Evolutionary conservation across 2,888 invertebrate species (phyloP), one percentile per base, ranked within the genome.

Genomic region (Zygothrica quintamaculata): DNA sequence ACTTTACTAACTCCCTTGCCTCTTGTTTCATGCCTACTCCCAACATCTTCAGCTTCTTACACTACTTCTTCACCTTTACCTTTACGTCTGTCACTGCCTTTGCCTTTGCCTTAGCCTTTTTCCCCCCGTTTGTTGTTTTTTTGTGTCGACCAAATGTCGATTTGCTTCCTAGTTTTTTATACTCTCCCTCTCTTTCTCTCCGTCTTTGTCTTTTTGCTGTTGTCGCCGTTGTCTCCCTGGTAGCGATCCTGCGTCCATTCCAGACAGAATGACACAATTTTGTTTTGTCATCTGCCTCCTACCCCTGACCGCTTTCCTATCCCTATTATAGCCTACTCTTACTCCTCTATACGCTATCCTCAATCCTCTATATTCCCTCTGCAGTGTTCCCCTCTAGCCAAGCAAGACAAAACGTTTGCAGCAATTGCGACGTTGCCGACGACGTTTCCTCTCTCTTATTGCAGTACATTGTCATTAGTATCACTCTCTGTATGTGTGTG

Each of bases 251-350:
- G 84, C 58, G 58, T 36, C 34, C 74, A 62, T 50, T 39, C 31
- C 58, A 64, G 47, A 75, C 60, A 36, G 68, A 79, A 71, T 84
- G 84, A 88, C 84, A 84, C 84, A 84, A 84, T 84, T 84, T 66
- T 88, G 87, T 86, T 77, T 84, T 86, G 88, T 84, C 84, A 84
- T 84, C 84, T 88, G 84, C 66, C 86, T 66, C 13, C 16, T 7
- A 12, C 11, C 40, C 15, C 34, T 52, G 44, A 26, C 31, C 33
- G n/a, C 34, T 46, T 29, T 2, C 53, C 12, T 13, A 13, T 7
- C 16, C 12, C 62, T 73, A 61, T 53, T 65, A 37, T 47, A 50
- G 57, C 34, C 47, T 16, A 9, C 29, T 29, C 29, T 5, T 73
- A 61, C 57, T 65, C 42, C 51, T 53, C 53, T 29, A 42, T 15